Base-by-base conservation (phyloP, 1,140 invertebrate genomes). In the Colletes gigas region DNA sequence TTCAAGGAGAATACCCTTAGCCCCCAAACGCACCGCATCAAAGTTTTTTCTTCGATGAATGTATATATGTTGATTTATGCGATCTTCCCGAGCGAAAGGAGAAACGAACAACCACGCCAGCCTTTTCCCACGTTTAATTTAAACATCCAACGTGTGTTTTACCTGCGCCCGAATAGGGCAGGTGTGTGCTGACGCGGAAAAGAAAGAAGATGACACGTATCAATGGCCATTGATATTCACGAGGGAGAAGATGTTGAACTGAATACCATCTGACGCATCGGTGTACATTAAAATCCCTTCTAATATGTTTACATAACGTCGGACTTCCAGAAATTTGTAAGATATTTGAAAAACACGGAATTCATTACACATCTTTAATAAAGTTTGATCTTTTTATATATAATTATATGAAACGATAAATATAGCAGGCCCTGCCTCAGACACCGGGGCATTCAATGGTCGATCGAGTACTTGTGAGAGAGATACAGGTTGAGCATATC, bases 41-140 rank as follows among this genome's bases (percentile, higher is more conserved):
- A 89, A 89, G 89, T 90, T 90, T 90, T 91, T 89, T 89, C 89
- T 89, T 89, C 88, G 88, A 82, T 89, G 83, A 88, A 91, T 90
- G 89, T 88, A 92, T 91, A 85, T 91, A 92, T 92, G 91, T 89
- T 92, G 88, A 92, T 92, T 92, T 92, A 92, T 92, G 90, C 90
- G 89, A 80, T 88, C 89, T 90, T 90, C 75, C 86, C 87, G 62
- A 21, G 88, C 84, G 84, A 88, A 85, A 88, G 84, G 77, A 78
- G 73, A 74, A 83, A 74, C 72, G 76, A 67, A 70, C 57, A n/a
- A 59, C 57, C 84, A 78, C 79, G 86, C 79, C 87, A 81, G 63
- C 54, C 82, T 81, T 88, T 92, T 92, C 91, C 89, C 91, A 92
- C 91, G 91, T 92, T 83, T 85, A 82, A 80, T 77, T 78, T 62